Evolutionary conservation across 1,140 invertebrate species (phyloP).

Genomic region (Colletes latitarsis): DNA sequence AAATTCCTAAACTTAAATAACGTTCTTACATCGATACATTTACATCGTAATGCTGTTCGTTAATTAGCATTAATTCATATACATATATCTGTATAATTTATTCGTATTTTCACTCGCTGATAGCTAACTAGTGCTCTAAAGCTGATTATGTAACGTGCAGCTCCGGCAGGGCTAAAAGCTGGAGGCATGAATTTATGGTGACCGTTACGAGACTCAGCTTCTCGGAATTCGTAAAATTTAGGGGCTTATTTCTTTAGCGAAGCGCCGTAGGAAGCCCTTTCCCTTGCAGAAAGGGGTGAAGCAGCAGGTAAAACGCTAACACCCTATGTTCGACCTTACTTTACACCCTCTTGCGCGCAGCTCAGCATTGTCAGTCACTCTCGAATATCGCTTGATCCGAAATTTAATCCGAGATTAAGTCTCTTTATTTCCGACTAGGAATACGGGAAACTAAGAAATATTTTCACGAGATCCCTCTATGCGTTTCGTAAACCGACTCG

Average conservation of each 20-base stretch:
- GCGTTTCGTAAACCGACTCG: neutral
- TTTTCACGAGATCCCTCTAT: neutral
- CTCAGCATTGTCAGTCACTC: constrained; percentile 20
- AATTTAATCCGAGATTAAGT: constrained; percentile 52
- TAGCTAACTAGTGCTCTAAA: constrained; percentile 48
- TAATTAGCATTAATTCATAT: too few species aligned
- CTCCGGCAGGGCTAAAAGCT: constrained; percentile 16
- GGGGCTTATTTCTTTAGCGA: constrained; percentile 56
- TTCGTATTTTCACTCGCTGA: constrained; percentile 52
- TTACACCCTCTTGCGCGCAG: constrained; percentile 15
- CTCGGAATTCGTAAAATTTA: constrained; percentile 68
- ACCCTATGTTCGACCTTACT: constrained; percentile 16
- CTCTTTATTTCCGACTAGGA: constrained; percentile 5
- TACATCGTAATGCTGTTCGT: too few species aligned
- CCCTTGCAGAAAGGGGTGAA: constrained; percentile 1
- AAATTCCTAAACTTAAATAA: too few species aligned
- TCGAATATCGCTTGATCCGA: constrained; percentile 42
- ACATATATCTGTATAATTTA: neutral
- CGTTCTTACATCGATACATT: too few species aligned
- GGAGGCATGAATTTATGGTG: constrained; percentile 58
- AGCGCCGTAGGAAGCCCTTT: neutral
- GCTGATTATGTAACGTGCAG: constrained; percentile 21
- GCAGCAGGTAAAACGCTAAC: constrained; percentile 49
- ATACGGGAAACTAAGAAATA: neutral
- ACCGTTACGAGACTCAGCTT: constrained; percentile 52